A percentile compares a stretch with the other conserved stretches of the same genome.
phyloP scores from a whole-genome alignment of 1,140 invertebrate genomes.

The Grapholita molesta region DNA sequence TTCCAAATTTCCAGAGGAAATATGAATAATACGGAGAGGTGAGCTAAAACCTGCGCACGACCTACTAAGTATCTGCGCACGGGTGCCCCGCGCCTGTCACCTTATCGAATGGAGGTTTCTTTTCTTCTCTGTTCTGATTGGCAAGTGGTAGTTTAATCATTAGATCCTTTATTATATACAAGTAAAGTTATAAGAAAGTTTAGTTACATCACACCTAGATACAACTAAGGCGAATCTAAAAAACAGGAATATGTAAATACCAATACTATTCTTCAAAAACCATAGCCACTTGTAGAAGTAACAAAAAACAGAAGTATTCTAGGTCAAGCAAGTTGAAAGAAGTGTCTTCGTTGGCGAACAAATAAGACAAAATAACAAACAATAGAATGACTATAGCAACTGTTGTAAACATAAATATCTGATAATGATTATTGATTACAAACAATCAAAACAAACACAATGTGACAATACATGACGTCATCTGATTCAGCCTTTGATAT shows the following conservation, averaged over 20 bases:
- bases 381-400: not conserved
- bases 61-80: not conserved
- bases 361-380: not conserved
- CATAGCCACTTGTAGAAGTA: no score
- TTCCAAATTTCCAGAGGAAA: not conserved
- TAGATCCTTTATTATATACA: no score
- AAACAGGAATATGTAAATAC: no score
- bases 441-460: not conserved
- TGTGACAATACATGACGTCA: not conserved
- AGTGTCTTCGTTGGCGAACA: no score
- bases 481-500: not conserved
- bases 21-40: not conserved
- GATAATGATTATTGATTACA: not conserved
- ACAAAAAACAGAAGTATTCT: no score
- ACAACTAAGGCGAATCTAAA: no score
- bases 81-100: not conserved
- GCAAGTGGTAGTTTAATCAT: not conserved
- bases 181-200: no score
- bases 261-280: no score
- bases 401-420: not conserved
- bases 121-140: not conserved
- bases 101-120: not conserved
- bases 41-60: not conserved
- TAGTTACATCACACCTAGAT: no score
- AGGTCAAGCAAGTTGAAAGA: no score